These are phyloP conservation scores for Philonicus albiceps DNA, from an alignment of 2,888 invertebrate genomes.

Conservation along the genomic window DNA sequence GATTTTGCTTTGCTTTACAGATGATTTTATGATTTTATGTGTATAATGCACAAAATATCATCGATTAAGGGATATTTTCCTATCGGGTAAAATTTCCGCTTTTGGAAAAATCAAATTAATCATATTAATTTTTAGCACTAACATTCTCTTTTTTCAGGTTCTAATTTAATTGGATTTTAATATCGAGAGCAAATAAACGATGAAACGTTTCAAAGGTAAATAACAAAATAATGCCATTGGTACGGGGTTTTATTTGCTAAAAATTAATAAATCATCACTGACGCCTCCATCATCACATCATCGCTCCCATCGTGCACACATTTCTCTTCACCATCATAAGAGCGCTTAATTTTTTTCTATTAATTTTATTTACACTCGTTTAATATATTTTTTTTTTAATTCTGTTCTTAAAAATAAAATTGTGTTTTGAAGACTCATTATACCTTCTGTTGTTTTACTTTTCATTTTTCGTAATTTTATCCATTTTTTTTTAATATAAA, in stretches of 20 bases:
- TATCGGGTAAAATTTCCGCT: not conserved
- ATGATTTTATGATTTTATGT: not conserved
- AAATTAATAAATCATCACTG: conserved; percentile 10
- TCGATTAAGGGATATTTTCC: not conserved
- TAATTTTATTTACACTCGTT: conserved; percentile 24
- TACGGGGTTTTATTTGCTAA: conserved; percentile 37
- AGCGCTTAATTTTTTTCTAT: conserved; percentile 16
- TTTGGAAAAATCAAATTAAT: not conserved
- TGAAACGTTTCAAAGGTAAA: conserved; percentile 9
- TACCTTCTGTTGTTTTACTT: conserved; percentile 37
- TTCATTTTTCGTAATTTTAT: conserved; percentile 6
- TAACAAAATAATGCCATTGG: conserved; percentile 25
- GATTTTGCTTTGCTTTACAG: not conserved
- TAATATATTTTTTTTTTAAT: conserved; percentile 10
- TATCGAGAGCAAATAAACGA: not conserved
- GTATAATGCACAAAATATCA: not conserved
- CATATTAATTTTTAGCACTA: not conserved
- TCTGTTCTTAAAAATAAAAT: conserved; percentile 23
- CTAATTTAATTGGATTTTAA: not conserved
- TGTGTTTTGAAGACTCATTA: conserved; percentile 28
- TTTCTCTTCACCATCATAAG: conserved; percentile 34
- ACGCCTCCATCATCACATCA: conserved; percentile 36
- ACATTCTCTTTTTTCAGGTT: conserved; percentile 7
- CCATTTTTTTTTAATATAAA: not conserved
- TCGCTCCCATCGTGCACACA: conserved; percentile 31